Conservation (phyloP, 30 jellyfish, hydroid and myxozoan species). For the Nemopilema nomurai region DNA sequence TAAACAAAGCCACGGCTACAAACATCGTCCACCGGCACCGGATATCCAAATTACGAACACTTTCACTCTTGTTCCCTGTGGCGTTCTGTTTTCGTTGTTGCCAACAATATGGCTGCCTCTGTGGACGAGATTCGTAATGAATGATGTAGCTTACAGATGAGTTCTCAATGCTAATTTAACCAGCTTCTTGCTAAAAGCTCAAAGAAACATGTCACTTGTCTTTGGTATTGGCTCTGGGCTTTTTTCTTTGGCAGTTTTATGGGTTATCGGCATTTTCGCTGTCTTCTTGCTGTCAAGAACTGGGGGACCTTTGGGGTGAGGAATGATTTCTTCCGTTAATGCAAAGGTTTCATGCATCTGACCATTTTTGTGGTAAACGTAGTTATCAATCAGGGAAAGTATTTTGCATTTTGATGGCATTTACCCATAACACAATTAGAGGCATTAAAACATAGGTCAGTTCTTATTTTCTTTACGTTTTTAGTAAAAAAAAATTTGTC, state of each 20-base stretch:
- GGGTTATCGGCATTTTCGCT: constrained; percentile 67
- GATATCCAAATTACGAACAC: neutral
- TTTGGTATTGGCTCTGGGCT: constrained; percentile 79
- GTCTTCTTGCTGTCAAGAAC: constrained; percentile 49
- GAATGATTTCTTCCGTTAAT: no score
- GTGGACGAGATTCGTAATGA: no score
- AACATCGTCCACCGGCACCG: neutral
- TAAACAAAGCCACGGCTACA: neutral
- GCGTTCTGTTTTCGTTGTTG: neutral
- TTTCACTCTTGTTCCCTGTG: neutral
- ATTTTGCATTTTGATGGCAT: no score
- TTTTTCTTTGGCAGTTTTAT: constrained; percentile 58
- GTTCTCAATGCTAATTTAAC: no score
- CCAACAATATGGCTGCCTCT: neutral
- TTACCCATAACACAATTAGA: no score
- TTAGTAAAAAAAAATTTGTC: no score
- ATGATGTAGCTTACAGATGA: no score
- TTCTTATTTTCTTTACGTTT: no score
- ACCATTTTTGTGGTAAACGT: no score
- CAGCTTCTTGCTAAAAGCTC: constrained; percentile 20
- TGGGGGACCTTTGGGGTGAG: constrained; percentile 64
- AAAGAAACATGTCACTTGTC: constrained; percentile 57
- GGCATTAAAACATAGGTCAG: no score
- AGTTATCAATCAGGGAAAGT: no score
- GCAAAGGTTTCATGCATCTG: no score